Conservation (phyloP, 2,888 invertebrate species). For the Herminia tarsipennalis region DNA sequence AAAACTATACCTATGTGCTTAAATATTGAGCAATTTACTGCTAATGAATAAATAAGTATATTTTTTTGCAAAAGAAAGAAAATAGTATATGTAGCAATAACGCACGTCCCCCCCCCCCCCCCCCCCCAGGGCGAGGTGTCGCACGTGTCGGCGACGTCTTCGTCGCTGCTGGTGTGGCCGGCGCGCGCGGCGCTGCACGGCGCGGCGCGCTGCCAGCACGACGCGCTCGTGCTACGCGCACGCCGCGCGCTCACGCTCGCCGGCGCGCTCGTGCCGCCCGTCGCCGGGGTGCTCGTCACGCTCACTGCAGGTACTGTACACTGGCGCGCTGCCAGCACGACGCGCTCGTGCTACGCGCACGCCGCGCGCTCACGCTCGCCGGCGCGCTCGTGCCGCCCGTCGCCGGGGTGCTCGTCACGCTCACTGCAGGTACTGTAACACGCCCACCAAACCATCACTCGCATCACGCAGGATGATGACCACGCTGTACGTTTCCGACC, state of each 20-base stretch:
- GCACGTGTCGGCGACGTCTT: constrained; percentile 89
- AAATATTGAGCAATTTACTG: too few species aligned
- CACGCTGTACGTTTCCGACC: too few species aligned
- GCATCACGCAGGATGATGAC: too few species aligned
- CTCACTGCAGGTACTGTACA: constrained; percentile 63
- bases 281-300: constrained; percentile 85
- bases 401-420: constrained; percentile 83
- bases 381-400: constrained; percentile 88
- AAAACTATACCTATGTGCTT: too few species aligned
- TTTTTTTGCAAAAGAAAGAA: too few species aligned
- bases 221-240: constrained; percentile 87
- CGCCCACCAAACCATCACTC: too few species aligned
- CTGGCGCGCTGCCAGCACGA: constrained; percentile 88
- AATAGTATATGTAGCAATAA: neutral
- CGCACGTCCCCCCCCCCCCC: too few species aligned
- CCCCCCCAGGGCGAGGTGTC: constrained; percentile 85
- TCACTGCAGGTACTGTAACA: constrained; percentile 64
- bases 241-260: constrained; percentile 87
- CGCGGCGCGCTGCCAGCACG: constrained; percentile 88
- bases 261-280: constrained; percentile 88
- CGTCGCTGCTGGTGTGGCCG: constrained; percentile 90
- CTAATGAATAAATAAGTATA: too few species aligned
- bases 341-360: constrained; percentile 87
- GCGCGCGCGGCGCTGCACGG: constrained; percentile 84
- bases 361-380: constrained; percentile 87